Evolutionary conservation across 1,140 invertebrate genomes (phyloP), one percentile per base, ranked within the genome.

Genomic region (Cydia splendana): DNA sequence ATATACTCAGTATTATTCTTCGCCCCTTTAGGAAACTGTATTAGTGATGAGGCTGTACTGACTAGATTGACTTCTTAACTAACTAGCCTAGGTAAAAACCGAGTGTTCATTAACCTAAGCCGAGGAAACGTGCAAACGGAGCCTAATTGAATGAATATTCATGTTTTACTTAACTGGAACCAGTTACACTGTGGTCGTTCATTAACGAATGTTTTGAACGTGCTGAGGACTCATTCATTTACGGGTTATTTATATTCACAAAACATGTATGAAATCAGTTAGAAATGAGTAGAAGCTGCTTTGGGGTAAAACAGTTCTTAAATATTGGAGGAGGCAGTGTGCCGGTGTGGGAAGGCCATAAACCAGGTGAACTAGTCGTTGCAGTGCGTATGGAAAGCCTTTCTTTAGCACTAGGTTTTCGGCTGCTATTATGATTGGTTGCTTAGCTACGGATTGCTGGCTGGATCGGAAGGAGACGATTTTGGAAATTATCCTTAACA

Each of bases 61-160:
- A 65, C 20, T 69, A 15, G 28, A 34, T 69, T 69, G 30, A 69
- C 15, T 71, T 34, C 30, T 71, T 20, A 9, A 38, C 30, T 18
- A 71, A 42, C 67, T 24, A 5, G n/a, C 10, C 5, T 12, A 45
- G 4, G 30, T 30, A 38, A 71, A 38, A 38, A 71, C 34, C 2
- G 30, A 65, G 7, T 71, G n/a, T 38, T 69, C 34, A 42, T 38
- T 18, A 71, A 42, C 15, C n/a, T 10, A 71, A 45, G 30, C 5
- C 20, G 6, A 15, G 67, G 30, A 38, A 34, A 13, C 15, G 15
- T 38, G 34, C 34, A 42, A 71, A 71, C 20, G 67, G 10, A 38
- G 34, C 34, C n/a, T 71, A 71, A 71, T 71, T 71, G 67, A 18
- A 71, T 71, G 67, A 71, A 71, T 71, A 71, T 71, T 71, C 34